Evolutionary conservation across 1,140 invertebrate species (phyloP).

Genomic region (Drosophila guanche): DNA sequence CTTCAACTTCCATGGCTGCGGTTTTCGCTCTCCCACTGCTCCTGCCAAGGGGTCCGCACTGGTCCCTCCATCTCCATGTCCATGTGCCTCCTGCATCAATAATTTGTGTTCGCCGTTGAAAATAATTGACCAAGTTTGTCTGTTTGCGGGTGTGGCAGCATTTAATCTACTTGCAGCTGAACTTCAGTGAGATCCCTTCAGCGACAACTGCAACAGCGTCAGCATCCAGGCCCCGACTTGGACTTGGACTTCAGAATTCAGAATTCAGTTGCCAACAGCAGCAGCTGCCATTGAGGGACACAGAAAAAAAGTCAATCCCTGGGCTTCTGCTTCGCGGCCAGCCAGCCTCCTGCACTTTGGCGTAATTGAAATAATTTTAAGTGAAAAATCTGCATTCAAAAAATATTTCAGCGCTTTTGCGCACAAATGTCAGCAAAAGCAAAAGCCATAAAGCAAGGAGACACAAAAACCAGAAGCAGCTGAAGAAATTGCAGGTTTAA

Average conservation of each 20-base stretch:
- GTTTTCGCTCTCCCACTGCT: too few species aligned
- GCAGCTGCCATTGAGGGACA: constrained; percentile 44
- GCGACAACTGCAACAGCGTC: constrained; percentile 67
- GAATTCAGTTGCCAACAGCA: constrained; percentile 11
- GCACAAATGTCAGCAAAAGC: constrained; percentile 58
- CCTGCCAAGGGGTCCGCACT: too few species aligned
- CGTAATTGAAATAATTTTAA: constrained; percentile 82
- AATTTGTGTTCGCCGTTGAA: constrained; percentile 81
- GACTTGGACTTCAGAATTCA: too few species aligned
- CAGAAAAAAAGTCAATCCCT: constrained; percentile 31
- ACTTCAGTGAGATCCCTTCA: constrained; percentile 28
- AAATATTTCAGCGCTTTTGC: constrained; percentile 63
- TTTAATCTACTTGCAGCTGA: constrained; percentile 78
- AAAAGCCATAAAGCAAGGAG: constrained; percentile 18
- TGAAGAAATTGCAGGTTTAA: neutral
- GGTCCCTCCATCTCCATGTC: too few species aligned
- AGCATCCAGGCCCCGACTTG: constrained; percentile 20
- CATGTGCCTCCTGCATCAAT: constrained; percentile 63
- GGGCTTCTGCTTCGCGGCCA: neutral
- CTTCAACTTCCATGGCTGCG: constrained; percentile 17
- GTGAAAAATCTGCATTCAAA: constrained; percentile 81
- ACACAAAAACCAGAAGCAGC: constrained; percentile 39
- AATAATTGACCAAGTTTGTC: constrained; percentile 82
- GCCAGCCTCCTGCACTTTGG: constrained; percentile 49
- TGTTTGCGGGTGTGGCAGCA: constrained; percentile 79